Base-by-base conservation (phyloP, 2,113 vertebrate genomes). In the Pleuronectes platessa region DNA sequence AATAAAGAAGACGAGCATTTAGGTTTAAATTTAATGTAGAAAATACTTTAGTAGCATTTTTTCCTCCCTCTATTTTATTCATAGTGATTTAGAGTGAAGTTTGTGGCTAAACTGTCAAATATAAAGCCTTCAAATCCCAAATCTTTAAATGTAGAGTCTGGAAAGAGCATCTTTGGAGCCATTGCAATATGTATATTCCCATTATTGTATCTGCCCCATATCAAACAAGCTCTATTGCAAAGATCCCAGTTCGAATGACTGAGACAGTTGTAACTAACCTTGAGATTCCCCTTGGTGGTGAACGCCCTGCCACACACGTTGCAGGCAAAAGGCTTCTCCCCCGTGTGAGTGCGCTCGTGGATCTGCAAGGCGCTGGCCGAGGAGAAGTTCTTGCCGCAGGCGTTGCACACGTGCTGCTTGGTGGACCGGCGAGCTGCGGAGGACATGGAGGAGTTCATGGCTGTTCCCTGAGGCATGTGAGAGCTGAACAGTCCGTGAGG, bases 321-420 rank as follows among this genome's bases (percentile, higher is more conserved):
- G 84, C 98, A 99, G 27, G 94, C 97, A 23, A 99, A 99, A 0
- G 98, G 98, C 90, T 99, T 99, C 93, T 99, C 98, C 4, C 98
- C 98, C 0, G 98, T 99, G 71, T 99, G 98, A 1, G 98, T 99
- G 31, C 98, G 95, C 81, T 99, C 97, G 0, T 99, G 98, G 68
- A 98, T 99, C 94, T 99, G 98, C 67, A 99, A 93, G 20, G 98
- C 98, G 0, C 97, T 99, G 64, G 98, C 98, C 0, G 97, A 99
- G 0, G 98, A 98, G 90, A 99, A 99, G 93, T 97, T 98, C 93
- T 99, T 99, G 35, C 95, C 94, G 24, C 98, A 99, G 0, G 86
- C 91, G 0, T 94, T 93, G 83, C 98, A 99, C 84, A 96, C 89
- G 18, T 99, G 98, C 68, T 97, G 97, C 83, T 97, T 99, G 92